phyloP scores from a whole-genome alignment of 64 coral and sea anemone genomes.

The Montipora foliosa region DNA sequence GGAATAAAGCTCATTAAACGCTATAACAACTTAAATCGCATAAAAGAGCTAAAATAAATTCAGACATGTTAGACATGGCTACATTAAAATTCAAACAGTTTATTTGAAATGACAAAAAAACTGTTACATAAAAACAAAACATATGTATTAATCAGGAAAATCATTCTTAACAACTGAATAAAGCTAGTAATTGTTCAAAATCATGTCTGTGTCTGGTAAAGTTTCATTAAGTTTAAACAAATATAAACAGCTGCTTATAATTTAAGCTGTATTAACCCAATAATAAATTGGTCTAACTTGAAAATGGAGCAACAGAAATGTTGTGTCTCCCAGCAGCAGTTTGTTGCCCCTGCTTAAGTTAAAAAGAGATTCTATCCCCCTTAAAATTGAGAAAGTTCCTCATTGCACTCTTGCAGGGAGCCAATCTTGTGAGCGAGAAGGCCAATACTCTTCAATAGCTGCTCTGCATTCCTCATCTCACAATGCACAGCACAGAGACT shows the following conservation, averaged over 20 bases:
- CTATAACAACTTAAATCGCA: too few species aligned
- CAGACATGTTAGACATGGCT: too few species aligned
- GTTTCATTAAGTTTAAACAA: background rate
- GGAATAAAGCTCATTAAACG: too few species aligned
- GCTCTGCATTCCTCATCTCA: too few species aligned
- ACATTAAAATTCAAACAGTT: background rate
- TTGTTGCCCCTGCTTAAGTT: too few species aligned
- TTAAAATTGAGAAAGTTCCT: too few species aligned
- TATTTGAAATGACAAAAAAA: background rate
- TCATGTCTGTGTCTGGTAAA: background rate
- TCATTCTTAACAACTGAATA: background rate
- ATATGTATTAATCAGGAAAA: background rate
- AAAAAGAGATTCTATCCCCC: too few species aligned
- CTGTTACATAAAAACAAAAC: background rate
- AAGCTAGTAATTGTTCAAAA: background rate
- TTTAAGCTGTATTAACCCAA: background rate
- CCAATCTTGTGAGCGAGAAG: too few species aligned
- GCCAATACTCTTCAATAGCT: too few species aligned
- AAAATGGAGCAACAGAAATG: conserved; percentile 16
- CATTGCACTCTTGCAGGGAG: too few species aligned
- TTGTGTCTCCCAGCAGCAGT: background rate
- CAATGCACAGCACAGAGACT: too few species aligned
- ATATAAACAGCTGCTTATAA: background rate
- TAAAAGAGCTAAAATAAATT: too few species aligned
- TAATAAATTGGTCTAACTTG: background rate